A percentile compares a stretch with the other conserved stretches of the same genome.
Conservation (phyloP, 2,888 invertebrate species). For the Elegia similella region DNA sequence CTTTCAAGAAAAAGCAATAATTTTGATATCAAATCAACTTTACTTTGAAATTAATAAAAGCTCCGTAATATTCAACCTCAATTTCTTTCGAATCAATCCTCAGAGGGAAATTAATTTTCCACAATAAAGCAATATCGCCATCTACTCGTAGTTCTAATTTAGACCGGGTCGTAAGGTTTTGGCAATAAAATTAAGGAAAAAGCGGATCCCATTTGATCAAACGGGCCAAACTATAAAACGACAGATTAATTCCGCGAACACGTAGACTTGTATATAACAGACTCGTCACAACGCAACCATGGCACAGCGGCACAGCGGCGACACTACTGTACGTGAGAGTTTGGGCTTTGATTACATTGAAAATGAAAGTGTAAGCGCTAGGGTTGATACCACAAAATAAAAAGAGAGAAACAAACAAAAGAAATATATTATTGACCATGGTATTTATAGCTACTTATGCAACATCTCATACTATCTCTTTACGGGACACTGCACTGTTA, state of each 20-base stretch:
- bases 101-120: neutral
- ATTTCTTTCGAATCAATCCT: neutral
- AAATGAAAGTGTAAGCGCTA: no score
- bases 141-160: slow-evolving; percentile 2
- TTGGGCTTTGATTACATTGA: no score
- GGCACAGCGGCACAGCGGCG: no score
- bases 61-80: neutral
- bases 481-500: no score
- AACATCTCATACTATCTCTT: no score
- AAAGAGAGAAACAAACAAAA: neutral
- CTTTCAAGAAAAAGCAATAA: neutral
- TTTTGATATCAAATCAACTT: neutral
- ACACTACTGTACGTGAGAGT: no score
- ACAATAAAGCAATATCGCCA: neutral
- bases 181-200: neutral
- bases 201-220: neutral
- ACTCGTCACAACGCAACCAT: no score
- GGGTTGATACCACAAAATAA: no score
- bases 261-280: neutral
- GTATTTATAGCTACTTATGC: no score
- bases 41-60: neutral
- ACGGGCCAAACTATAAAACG: slow-evolving; percentile 3
- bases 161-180: neutral
- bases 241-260: slow-evolving; percentile 1
- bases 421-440: no score